phyloP scores from a whole-genome alignment of 2,888 invertebrate species.

The Lasioglossum malachurum region DNA sequence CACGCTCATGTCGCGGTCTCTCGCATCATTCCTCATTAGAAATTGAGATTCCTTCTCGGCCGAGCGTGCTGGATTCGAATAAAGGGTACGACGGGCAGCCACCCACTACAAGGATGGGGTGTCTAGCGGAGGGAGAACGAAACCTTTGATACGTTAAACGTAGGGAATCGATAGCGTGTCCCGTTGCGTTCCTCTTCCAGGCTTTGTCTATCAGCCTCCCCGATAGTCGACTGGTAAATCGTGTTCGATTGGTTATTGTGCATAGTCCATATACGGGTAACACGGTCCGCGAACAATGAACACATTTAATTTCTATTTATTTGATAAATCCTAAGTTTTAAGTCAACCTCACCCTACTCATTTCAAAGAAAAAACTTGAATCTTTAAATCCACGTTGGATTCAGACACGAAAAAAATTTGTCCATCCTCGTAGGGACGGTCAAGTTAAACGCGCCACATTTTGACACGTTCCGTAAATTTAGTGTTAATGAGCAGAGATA shows the following conservation, averaged over 20 bases:
- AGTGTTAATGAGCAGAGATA: too few relatives aligned
- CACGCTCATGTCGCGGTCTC: neutral
- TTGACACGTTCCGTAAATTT: too few relatives aligned
- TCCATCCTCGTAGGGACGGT: too few relatives aligned
- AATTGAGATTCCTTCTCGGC: constrained; percentile 47
- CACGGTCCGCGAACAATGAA: neutral
- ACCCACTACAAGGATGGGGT: neutral
- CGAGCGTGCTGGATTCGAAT: neutral
- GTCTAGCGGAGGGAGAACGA: neutral
- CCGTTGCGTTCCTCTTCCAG: neutral
- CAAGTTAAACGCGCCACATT: neutral
- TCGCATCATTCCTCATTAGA: neutral
- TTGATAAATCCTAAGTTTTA: too few relatives aligned
- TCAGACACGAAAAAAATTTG: too few relatives aligned
- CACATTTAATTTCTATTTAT: too few relatives aligned
- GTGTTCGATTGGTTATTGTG: neutral
- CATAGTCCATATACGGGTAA: neutral
- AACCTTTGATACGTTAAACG: constrained; percentile 19
- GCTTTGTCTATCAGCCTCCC: neutral
- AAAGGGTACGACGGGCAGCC: neutral
- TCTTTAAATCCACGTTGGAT: too few relatives aligned
- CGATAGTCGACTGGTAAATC: constrained; percentile 16
- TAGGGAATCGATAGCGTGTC: constrained; percentile 29
- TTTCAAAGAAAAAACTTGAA: neutral
- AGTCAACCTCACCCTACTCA: too few relatives aligned